Percentiles rank a stretch among this genome's conserved stretches.
Conservation (phyloP, 2,113 vertebrate species). For the Calonectris borealis region DNA sequence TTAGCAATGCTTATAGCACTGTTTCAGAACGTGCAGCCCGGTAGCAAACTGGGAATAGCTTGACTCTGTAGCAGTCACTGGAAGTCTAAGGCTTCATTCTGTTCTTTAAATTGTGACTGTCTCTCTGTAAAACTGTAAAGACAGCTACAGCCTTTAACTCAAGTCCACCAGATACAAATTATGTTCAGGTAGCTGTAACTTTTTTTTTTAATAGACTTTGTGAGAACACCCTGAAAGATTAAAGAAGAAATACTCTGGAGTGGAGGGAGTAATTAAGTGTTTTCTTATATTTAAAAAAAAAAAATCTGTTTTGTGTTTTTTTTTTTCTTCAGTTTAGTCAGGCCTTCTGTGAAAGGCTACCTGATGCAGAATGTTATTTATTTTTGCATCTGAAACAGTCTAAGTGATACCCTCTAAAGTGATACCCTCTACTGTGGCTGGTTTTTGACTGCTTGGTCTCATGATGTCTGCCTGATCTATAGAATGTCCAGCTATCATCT, state of each 20-base stretch:
- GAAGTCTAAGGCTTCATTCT: background rate
- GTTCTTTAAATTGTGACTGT: background rate
- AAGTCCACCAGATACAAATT: background rate
- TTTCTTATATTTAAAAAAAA: background rate
- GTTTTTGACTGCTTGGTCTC: background rate
- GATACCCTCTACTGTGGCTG: background rate
- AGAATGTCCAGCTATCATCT: background rate
- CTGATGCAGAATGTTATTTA: background rate
- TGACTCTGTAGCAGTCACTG: background rate
- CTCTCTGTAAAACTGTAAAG: background rate
- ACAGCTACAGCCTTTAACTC: background rate
- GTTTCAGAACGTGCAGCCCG: background rate
- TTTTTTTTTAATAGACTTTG: background rate
- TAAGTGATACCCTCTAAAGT: background rate
- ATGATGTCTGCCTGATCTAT: background rate
- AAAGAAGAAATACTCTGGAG: background rate
- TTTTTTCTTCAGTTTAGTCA: background rate
- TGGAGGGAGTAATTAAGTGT: background rate
- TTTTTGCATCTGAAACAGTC: background rate
- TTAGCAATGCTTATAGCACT: background rate
- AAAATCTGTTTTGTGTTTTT: too few species aligned
- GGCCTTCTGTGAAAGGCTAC: background rate
- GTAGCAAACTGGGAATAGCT: background rate
- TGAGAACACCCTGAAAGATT: background rate
- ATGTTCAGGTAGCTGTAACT: background rate